phyloP scores from a whole-genome alignment of 2,888 invertebrate genomes.

The Biston stratarius region DNA sequence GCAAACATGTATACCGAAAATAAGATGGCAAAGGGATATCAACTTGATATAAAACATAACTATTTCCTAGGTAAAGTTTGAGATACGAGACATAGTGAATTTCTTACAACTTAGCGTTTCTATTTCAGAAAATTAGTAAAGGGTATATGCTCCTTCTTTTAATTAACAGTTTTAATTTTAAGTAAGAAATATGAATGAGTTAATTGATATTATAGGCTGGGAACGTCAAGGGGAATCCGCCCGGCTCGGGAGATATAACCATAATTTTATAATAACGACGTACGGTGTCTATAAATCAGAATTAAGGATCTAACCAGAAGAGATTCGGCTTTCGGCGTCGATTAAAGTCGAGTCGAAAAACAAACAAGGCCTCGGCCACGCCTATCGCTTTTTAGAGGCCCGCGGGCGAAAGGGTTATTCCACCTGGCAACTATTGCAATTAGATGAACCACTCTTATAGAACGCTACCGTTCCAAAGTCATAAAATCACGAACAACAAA shows the following conservation, averaged over 20 bases:
- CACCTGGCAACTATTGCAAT: slow-evolving; percentile 68
- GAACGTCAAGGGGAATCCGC: slow-evolving; percentile 71
- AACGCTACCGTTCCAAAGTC: slow-evolving; percentile 64
- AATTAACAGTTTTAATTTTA: slow-evolving; percentile 62
- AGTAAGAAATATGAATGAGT: slow-evolving; percentile 73
- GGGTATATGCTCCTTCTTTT: slow-evolving; percentile 50
- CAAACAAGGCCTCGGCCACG: slow-evolving; percentile 73
- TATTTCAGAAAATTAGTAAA: slow-evolving; percentile 16
- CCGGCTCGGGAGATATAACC: slow-evolving; percentile 66
- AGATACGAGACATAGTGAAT: slow-evolving; percentile 11
- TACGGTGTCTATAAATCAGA: slow-evolving; percentile 81
- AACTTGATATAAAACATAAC: slow-evolving; percentile 11
- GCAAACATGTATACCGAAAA: slow-evolving; percentile 25
- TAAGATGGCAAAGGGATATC: slow-evolving; percentile 22
- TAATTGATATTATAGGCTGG: slow-evolving; percentile 81
- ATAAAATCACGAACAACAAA: slow-evolving; percentile 40
- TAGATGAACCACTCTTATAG: slow-evolving; percentile 62
- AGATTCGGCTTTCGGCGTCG: slow-evolving; percentile 72
- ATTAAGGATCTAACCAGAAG: slow-evolving; percentile 75
- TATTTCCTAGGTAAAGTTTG: background rate
- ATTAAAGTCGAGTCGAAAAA: slow-evolving; percentile 78
- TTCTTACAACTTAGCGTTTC: slow-evolving; percentile 12
- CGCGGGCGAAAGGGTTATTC: slow-evolving; percentile 65
- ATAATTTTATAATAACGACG: slow-evolving; percentile 77
- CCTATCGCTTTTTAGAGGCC: slow-evolving; percentile 59